Conservation (phyloP, 2,113 vertebrate species). For the Coptodon bakossiorum region DNA sequence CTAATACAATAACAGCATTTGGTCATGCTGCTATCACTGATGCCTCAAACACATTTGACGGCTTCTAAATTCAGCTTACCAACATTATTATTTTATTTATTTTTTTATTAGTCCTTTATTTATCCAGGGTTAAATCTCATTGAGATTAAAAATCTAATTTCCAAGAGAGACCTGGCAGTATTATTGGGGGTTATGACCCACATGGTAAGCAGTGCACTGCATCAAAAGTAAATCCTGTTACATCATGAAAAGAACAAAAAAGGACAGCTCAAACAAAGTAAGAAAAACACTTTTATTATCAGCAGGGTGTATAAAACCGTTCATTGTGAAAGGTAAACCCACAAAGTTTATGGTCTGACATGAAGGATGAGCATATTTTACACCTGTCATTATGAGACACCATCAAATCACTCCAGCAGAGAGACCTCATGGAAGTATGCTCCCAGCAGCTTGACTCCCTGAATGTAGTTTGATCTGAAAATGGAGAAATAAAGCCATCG, state of each 20-base stretch:
- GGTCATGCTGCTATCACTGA: neutral
- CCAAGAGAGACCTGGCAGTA: neutral
- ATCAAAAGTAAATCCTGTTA: neutral
- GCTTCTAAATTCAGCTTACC: neutral
- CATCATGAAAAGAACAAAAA: neutral
- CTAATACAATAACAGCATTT: neutral
- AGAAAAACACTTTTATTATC: conserved; percentile 31
- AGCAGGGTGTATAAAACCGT: neutral
- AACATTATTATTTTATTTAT: neutral
- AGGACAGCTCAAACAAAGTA: neutral
- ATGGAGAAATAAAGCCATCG: neutral
- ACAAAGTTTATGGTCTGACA: neutral
- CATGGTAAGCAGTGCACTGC: fast-evolving
- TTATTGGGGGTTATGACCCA: neutral
- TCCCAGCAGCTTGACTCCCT: conserved; percentile 88
- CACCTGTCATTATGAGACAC: neutral
- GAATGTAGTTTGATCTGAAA: conserved; percentile 86
- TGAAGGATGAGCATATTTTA: neutral
- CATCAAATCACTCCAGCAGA: conserved; percentile 69
- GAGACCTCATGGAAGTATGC: conserved; percentile 94
- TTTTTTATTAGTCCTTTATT: neutral
- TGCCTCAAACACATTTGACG: neutral
- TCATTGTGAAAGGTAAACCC: neutral
- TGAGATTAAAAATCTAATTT: neutral
- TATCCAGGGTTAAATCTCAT: neutral